Evolutionary conservation across 2,888 invertebrate genomes (phyloP).

Genomic region (Norana najaformis): DNA sequence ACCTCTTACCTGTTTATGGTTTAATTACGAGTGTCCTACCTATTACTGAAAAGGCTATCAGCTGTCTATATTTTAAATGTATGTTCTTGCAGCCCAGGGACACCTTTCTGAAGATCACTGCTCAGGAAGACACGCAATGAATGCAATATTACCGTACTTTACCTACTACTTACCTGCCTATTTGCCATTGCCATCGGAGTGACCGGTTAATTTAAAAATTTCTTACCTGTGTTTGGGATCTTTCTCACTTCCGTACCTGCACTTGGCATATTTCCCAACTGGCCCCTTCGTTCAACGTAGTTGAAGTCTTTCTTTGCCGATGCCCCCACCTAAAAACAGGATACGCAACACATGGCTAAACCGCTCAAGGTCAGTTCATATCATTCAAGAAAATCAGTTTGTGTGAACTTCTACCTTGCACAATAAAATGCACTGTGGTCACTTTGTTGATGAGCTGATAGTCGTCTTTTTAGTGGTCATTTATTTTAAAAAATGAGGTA

Average conservation of each 20-base stretch:
- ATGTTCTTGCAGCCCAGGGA: neutral
- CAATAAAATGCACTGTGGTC: neutral
- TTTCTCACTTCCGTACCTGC: conserved; percentile 30
- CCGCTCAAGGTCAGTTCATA: neutral
- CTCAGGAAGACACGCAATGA: neutral
- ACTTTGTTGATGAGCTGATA: neutral
- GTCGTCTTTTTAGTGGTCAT: neutral
- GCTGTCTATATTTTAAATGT: neutral
- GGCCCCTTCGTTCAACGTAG: conserved; percentile 56
- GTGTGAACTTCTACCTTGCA: neutral
- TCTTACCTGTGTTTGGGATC: neutral
- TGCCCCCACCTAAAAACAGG: conserved; percentile 47
- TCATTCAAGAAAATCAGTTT: neutral
- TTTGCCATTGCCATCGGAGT: neutral
- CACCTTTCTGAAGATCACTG: neutral
- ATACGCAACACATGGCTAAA: no score
- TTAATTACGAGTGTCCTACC: no score
- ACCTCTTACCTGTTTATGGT: neutral
- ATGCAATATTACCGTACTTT: neutral
- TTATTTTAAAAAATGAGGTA: neutral
- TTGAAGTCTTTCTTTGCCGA: conserved; percentile 49
- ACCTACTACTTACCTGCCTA: neutral
- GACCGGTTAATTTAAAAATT: neutral
- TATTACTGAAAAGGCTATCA: neutral
- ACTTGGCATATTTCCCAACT: conserved; percentile 58